These are phyloP conservation scores for Chloropsis hardwickii DNA, from an alignment of 2,113 vertebrate genomes.

Conservation along the genomic window DNA sequence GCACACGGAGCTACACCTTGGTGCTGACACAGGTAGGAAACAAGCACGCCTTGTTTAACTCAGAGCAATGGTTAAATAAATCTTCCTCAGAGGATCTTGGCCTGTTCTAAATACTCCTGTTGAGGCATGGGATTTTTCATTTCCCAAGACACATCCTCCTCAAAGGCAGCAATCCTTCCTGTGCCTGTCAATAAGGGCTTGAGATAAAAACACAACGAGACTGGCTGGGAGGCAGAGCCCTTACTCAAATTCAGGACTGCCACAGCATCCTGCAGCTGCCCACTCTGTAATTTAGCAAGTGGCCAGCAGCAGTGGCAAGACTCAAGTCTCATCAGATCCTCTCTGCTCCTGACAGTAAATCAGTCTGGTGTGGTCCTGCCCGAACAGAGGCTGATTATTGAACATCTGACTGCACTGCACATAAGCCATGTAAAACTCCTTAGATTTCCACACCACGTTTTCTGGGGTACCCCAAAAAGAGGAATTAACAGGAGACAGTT, in stretches of 20 bases:
- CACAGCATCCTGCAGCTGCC: background rate
- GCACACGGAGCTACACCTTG: accelerated
- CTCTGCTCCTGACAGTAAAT: background rate
- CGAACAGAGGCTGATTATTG: background rate
- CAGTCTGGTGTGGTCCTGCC: background rate
- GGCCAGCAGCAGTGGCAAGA: background rate
- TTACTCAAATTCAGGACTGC: background rate
- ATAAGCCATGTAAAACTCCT: background rate
- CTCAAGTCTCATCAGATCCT: background rate
- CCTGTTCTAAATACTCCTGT: background rate
- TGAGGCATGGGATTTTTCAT: background rate
- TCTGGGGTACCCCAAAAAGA: background rate
- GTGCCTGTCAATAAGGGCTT: background rate
- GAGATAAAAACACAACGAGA: background rate
- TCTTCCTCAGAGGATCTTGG: background rate
- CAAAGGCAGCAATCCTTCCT: background rate
- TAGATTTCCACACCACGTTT: accelerated
- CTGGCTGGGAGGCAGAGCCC: background rate
- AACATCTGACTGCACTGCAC: background rate
- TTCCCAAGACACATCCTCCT: background rate
- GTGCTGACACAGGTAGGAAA: background rate
- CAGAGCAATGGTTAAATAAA: background rate
- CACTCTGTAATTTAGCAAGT: background rate
- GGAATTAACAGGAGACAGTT: background rate
- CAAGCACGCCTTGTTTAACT: background rate